Base-by-base conservation (phyloP, 1,140 invertebrate species). In the Galleria mellonella region DNA sequence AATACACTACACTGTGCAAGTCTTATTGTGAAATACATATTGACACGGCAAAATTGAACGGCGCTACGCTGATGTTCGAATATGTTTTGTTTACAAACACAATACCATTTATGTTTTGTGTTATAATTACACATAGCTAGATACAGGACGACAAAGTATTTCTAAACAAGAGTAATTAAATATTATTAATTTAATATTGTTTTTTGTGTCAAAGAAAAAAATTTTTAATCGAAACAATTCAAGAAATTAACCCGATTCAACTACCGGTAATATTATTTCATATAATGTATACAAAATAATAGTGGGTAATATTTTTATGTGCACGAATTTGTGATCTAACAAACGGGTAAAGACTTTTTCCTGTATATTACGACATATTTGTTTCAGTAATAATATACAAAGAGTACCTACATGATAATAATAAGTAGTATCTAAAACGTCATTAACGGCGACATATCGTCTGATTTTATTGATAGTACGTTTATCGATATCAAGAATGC, bases 1-100 rank as follows among this genome's bases (percentile, higher is more conserved):
- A 81, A 83, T 60, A 36, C 45, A 53, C 61, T 56, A 51, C 58
- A 62, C 65, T 72, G 62, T 71, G 68, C 72, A 82, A 73, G 50
- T 46, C 40, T 56, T 55, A 72, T 83, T 83, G 76, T 72, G 76
- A 81, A 78, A 83, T 55, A 78, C 55, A 36, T 66, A 65, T 71
- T 63, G 70, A 74, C 61, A 64, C 62, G 64, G 60, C 67, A 55
- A 58, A 51, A 51, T 48, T 56, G 38, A 50, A 28, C 55, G 49
- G 35, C 58, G 51, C 59, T 64, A 66, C 41, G 46, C 45, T 1
- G 33, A 4, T 15, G 12, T 15, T 37, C 15, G 17, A 31, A 31
- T 31, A 23, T 37, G 35, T 37, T 37, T 37, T 15, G 35, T 37
- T 37, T 37, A 37, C 14, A 37, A 37, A 37, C 35, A 17, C 17